Evolutionary conservation across 2,888 invertebrate species (phyloP).

Genomic region (Melinopterus prodromus): DNA sequence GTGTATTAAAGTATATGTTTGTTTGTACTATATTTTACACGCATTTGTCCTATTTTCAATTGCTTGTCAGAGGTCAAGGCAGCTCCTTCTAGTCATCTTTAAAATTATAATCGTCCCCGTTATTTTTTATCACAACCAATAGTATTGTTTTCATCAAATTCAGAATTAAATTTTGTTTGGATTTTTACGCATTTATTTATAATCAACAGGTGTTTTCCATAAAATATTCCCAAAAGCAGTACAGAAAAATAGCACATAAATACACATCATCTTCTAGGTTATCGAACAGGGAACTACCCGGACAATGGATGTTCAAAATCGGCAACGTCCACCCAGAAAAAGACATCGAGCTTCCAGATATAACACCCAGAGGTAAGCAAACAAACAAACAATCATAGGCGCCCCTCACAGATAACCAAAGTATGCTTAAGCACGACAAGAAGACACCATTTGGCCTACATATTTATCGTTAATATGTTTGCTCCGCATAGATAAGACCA

Average conservation of each 20-base stretch:
- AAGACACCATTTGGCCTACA: neutral
- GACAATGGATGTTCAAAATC: conserved; percentile 87
- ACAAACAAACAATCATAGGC: neutral
- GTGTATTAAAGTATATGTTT: no score
- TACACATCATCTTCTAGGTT: conserved; percentile 67
- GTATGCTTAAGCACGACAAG: neutral
- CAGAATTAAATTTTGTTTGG: no score
- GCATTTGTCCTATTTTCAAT: no score
- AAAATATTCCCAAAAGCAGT: neutral
- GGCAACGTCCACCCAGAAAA: conserved; percentile 71
- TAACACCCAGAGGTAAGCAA: conserved; percentile 58
- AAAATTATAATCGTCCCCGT: no score
- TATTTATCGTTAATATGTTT: neutral
- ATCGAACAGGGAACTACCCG: conserved; percentile 86
- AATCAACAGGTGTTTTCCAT: no score
- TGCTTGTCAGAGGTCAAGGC: no score
- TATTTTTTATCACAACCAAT: no score
- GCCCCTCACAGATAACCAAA: neutral
- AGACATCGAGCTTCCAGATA: conserved; percentile 75
- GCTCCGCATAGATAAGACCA: neutral
- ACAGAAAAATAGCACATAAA: neutral
- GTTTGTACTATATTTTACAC: no score
- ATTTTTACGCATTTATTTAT: no score
- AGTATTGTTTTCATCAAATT: no score
- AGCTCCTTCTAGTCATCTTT: no score